A percentile compares a stretch with the other conserved stretches of the same genome.
These are phyloP conservation scores for Gnatocerus cornutus DNA, from an alignment of 2,888 invertebrate species.

Conservation along the genomic window DNA sequence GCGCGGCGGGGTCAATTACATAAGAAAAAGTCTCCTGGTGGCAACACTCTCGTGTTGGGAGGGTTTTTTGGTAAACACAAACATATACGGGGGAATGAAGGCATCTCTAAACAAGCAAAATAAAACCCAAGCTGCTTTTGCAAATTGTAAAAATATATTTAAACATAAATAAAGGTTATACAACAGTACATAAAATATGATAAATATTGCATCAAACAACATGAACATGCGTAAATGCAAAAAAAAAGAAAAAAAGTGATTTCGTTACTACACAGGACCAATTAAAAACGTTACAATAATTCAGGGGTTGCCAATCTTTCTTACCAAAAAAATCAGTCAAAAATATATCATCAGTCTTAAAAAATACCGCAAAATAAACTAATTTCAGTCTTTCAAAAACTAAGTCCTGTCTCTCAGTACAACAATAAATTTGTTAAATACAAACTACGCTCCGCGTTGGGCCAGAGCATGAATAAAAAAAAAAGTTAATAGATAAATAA, in stretches of 20 bases:
- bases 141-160: conserved; percentile 72
- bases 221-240: conserved; percentile 72
- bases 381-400: conserved; percentile 62
- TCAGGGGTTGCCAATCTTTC: conserved; percentile 71
- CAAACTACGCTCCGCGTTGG: conserved; percentile 45
- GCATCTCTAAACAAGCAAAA: conserved; percentile 64
- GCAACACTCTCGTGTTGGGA: conserved; percentile 63
- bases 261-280: conserved; percentile 63
- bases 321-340: conserved; percentile 70
- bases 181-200: conserved; percentile 72
- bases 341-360: conserved; percentile 64
- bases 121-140: conserved; percentile 71
- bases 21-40: conserved; percentile 64
- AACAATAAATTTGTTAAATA: conserved; percentile 60
- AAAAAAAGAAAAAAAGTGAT: conserved; percentile 60
- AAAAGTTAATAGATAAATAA: conserved; percentile 55
- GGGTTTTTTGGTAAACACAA: conserved; percentile 51
- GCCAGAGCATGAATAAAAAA: conserved; percentile 56
- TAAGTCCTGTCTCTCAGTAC: conserved; percentile 67
- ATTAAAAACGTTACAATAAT: conserved; percentile 55
- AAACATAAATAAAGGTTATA: conserved; percentile 72
- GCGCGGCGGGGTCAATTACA: conserved; percentile 44
- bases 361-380: conserved; percentile 65
- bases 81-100: conserved; percentile 47
- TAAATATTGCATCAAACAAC: conserved; percentile 72